Conservation (phyloP, 2,797 vertebrate genomes). For the Rhinophrynus dorsalis region DNA sequence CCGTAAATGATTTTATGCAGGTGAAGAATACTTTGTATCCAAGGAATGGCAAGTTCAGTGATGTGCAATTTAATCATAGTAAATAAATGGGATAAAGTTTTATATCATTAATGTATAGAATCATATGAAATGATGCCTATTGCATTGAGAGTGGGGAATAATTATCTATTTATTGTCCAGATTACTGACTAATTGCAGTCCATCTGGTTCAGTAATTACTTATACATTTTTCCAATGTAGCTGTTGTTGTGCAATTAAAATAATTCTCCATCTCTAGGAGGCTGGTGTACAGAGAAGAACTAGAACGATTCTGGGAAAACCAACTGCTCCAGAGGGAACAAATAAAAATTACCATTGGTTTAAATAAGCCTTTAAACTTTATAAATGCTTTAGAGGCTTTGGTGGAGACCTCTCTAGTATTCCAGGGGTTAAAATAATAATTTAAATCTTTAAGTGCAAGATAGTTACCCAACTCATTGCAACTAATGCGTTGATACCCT, state of each 20-base stretch:
- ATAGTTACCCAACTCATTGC: no score
- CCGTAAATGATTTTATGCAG: slow-evolving; percentile 14
- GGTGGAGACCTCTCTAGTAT: no score
- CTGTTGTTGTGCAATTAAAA: not conserved
- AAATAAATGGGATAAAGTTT: not conserved
- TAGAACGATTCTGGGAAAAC: no score
- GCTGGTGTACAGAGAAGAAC: no score
- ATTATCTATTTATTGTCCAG: slow-evolving; percentile 37
- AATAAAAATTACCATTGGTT: no score
- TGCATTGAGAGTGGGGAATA: not conserved
- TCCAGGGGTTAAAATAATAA: no score
- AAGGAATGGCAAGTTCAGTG: slow-evolving; percentile 4
- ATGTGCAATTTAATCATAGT: not conserved
- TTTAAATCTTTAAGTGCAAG: no score
- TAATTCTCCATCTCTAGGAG: not conserved
- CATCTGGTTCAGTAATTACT: slow-evolving; percentile 40
- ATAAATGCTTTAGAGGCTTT: no score
- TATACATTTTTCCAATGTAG: slow-evolving; percentile 12
- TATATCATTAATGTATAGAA: not conserved
- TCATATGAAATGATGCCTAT: not conserved
- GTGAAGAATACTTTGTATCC: not conserved
- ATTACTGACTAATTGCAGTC: slow-evolving; percentile 37
- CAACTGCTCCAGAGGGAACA: no score
- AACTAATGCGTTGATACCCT: no score
- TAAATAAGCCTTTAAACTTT: no score